phyloP scores from a whole-genome alignment of 1,140 invertebrate genomes.

The Uloborus diversus region DNA sequence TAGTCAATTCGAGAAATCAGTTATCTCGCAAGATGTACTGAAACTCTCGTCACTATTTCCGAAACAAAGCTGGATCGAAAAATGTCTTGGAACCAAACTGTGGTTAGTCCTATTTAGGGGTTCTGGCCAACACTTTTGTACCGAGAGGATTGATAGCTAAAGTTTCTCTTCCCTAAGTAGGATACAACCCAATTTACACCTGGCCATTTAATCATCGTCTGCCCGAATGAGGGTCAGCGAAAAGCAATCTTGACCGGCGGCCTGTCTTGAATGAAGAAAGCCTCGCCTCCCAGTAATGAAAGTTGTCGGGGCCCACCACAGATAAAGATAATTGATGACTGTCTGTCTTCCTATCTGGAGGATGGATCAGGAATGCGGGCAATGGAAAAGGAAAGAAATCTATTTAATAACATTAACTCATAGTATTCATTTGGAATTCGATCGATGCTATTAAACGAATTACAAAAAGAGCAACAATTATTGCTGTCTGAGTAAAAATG shows the following conservation, averaged over 20 bases:
- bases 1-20: too few species aligned
- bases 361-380: background rate
- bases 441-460: too few species aligned
- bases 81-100: too few species aligned
- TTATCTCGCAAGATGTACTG: too few species aligned
- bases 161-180: too few species aligned
- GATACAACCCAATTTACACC: background rate
- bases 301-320: conserved; percentile 29
- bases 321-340: conserved; percentile 47
- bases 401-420: background rate
- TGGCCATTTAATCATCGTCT: conserved; percentile 5
- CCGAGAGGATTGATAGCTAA: too few species aligned
- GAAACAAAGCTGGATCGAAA: too few species aligned
- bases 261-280: background rate
- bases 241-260: conserved; percentile 28
- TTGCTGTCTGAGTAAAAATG: too few species aligned
- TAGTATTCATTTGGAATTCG: background rate
- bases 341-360: conserved; percentile 11
- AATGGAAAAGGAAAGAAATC: background rate
- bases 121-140: too few species aligned
- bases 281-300: conserved; percentile 11
- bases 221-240: background rate
- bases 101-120: too few species aligned
- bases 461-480: too few species aligned
- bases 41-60: too few species aligned